Evolutionary conservation across 2,797 vertebrate species (phyloP), one percentile per base, ranked within the genome.

Genomic region (Sebastes miniatus): DNA sequence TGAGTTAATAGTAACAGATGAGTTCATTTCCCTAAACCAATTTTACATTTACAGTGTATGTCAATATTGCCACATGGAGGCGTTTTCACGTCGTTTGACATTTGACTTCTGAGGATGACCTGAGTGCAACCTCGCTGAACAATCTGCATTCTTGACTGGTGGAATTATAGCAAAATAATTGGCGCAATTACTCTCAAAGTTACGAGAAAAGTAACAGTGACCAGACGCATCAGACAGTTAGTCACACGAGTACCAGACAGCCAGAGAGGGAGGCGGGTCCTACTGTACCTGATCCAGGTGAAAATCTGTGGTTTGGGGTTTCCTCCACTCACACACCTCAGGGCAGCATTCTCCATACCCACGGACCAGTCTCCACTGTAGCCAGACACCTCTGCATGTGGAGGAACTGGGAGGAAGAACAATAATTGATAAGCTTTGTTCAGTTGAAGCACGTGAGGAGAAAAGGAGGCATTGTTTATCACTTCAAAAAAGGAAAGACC

Each of bases 211-310:
- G n/a, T 24, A 73, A 57, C 20, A 80, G 36, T 57, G 77, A 83
- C 57, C 78, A 80, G 76, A 87, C 74, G 69, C 25, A 80, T 81
- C 85, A 91, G 89, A 92, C 87, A 61, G 3, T 91, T 87, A 92
- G 87, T 89, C 92, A 93, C 62, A 20, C 4, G 6, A 57, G 32
- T 8, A 36, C 11, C 72, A 88, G 88, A 88, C 86, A 86, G 70
- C 3, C 50, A 7, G 73, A 65, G 71, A 63, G 58, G 61, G 52
- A 71, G 77, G 84, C n/a, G 67, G 78, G 63, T 25, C 87, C 85
- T 52, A 5, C 68, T 67, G 12, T 95, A 98, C 98, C 97, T 96
- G 32, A 89, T 95, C 98, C 98, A 99, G 85, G 95, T 97, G 93
- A 96, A 96, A 0, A 68, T 91, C 6, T 97, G 94, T 0, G 96